Evolutionary conservation across 2,113 vertebrate species (phyloP).

Genomic region (Sisor rabdophorus): DNA sequence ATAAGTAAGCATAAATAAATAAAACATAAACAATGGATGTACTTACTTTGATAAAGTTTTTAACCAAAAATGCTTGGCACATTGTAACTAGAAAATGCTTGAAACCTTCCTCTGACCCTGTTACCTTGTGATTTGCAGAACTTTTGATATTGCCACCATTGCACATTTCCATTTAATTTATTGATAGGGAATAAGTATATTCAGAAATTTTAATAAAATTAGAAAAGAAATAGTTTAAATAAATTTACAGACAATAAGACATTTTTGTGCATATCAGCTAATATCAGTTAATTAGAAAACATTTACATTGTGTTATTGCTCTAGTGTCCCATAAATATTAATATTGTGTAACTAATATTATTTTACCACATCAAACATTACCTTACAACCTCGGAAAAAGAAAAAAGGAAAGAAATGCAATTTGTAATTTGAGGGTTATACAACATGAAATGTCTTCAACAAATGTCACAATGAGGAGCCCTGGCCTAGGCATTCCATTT

Average conservation of each 20-base stretch:
- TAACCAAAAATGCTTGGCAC: conserved; percentile 39
- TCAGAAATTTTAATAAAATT: too few species aligned
- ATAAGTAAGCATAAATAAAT: conserved; percentile 17
- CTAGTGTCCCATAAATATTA: conserved; percentile 15
- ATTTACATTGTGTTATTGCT: conserved; percentile 51
- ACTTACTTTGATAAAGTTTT: too few species aligned
- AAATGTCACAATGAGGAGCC: conserved; percentile 84
- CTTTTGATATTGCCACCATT: conserved; percentile 84
- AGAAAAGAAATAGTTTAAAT: too few species aligned
- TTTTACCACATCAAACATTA: conserved; percentile 24
- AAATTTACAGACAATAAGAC: too few species aligned
- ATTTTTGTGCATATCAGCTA: too few species aligned
- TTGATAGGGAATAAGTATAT: too few species aligned
- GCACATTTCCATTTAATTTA: too few species aligned
- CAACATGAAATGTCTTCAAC: conserved; percentile 91
- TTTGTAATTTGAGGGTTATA: conserved; percentile 81
- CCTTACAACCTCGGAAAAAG: conserved; percentile 44
- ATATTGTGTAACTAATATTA: conserved; percentile 29
- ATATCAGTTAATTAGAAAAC: too few species aligned
- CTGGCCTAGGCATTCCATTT: conserved; percentile 79
- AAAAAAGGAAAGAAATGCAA: conserved; percentile 71
- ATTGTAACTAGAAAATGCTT: conserved; percentile 58
- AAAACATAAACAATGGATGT: background rate
- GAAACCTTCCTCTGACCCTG: conserved; percentile 66
- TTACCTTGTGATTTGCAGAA: conserved; percentile 94